A percentile compares a stretch with the other conserved stretches of the same genome.
phyloP scores from a whole-genome alignment of 1,140 invertebrate species.

The Nasonia longicornis region DNA sequence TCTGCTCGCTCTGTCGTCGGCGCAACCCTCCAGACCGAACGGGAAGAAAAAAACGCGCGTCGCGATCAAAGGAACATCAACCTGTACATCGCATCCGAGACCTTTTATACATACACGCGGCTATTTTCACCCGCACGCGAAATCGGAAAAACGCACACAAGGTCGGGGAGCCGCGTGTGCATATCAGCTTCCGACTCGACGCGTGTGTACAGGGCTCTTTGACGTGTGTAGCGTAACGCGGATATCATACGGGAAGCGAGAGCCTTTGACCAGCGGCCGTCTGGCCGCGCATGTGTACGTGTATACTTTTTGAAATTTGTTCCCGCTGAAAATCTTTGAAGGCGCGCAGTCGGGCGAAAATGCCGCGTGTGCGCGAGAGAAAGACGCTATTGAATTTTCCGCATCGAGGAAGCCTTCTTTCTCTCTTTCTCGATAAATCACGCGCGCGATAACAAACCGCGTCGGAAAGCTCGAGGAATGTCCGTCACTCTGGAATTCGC shows the following conservation, averaged over 20 bases:
- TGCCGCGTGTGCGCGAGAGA: not conserved
- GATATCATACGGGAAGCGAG: not conserved
- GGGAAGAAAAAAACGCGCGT: too few species aligned
- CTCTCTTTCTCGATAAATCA: not conserved
- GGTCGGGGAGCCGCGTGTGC: too few species aligned
- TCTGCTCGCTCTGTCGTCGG: too few species aligned
- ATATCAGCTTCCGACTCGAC: not conserved
- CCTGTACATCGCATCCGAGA: too few species aligned
- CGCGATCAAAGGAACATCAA: too few species aligned
- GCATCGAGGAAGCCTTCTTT: not conserved
- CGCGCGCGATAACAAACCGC: not conserved
- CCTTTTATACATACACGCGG: too few species aligned
- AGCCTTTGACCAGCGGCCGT: not conserved
- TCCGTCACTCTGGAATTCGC: not conserved
- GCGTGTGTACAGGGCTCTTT: not conserved
- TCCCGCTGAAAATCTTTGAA: not conserved
- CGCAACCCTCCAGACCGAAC: too few species aligned
- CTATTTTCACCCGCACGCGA: not conserved
- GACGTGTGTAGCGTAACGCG: not conserved
- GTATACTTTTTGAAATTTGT: not conserved
- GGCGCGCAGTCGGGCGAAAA: not conserved
- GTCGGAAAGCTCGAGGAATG: not conserved
- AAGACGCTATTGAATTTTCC: not conserved
- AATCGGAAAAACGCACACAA: not conserved
- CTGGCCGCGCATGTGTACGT: not conserved